Conservation (phyloP, 2,888 invertebrate species). For the Loripinus fragilis region DNA sequence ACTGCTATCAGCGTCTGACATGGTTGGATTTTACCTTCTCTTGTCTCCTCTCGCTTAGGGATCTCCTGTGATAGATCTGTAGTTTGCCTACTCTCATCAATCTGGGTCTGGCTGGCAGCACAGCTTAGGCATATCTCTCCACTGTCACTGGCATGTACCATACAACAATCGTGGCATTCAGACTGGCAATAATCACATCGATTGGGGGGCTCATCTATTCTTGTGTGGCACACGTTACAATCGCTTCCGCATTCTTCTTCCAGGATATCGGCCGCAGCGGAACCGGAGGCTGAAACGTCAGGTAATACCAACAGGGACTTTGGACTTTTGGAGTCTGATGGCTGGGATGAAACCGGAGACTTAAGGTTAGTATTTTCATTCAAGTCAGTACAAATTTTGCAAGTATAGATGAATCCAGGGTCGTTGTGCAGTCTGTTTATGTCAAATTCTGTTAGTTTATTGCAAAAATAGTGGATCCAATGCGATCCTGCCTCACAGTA, state of each 20-base stretch:
- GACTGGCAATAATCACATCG: neutral
- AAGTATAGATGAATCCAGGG: neutral
- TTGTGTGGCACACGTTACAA: neutral
- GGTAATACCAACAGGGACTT: neutral
- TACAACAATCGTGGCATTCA: neutral
- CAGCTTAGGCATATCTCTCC: neutral
- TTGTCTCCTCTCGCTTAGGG: neutral
- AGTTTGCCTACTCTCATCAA: neutral
- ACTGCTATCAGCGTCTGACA: neutral
- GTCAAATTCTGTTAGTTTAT: neutral
- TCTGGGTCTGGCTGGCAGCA: conserved; percentile 1
- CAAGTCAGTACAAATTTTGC: neutral
- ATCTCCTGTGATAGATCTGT: neutral
- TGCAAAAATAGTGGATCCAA: neutral
- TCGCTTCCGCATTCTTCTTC: neutral
- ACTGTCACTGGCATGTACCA: neutral
- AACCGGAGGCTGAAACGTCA: neutral
- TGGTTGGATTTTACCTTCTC: neutral
- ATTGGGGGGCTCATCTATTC: neutral
- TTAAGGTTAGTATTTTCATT: neutral
- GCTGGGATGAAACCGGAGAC: neutral
- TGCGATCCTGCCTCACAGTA: neutral
- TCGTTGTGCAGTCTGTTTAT: neutral
- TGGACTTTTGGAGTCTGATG: neutral
- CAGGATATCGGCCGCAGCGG: neutral